Percentiles rank a stretch among this genome's conserved stretches.
These are phyloP conservation scores for Palloptera scutellata DNA, from an alignment of 2,888 invertebrate genomes.

Conservation along the genomic window DNA sequence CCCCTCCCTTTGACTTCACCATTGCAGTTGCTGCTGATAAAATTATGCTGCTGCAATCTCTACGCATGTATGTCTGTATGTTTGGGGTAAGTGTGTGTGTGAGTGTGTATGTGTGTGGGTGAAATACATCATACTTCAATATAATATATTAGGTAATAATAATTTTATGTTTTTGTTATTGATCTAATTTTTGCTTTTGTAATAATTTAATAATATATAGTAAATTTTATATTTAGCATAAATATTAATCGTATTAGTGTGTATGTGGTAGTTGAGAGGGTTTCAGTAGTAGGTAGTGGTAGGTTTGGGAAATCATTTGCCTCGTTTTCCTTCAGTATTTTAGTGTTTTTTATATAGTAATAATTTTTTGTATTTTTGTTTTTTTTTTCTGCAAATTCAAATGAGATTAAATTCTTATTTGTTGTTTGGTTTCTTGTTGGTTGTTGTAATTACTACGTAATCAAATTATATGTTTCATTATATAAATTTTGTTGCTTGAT, in stretches of 20 bases:
- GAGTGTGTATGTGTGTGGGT: too few species aligned
- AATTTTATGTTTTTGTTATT: not conserved
- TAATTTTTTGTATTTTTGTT: too few species aligned
- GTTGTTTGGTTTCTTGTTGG: conserved; percentile 9
- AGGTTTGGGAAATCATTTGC: not conserved
- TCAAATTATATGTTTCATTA: not conserved
- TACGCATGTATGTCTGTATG: too few species aligned
- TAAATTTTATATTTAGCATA: conserved; percentile 27
- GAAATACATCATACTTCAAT: too few species aligned
- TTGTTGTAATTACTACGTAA: conserved; percentile 13
- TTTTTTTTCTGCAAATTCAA: too few species aligned
- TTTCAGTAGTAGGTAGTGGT: not conserved
- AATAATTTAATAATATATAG: conserved; percentile 31
- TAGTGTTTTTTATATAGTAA: not conserved
- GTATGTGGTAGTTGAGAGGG: too few species aligned
- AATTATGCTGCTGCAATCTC: too few species aligned
- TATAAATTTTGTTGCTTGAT: too few species aligned
- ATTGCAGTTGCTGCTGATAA: too few species aligned
- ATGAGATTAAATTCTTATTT: not conserved
- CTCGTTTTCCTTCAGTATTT: not conserved
- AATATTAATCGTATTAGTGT: conserved; percentile 17
- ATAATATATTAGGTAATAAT: too few species aligned
- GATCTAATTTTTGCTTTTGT: conserved; percentile 1
- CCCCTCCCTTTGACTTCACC: not conserved
- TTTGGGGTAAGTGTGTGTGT: too few species aligned